Percentiles rank a stretch among this genome's conserved stretches.
phyloP scores from a whole-genome alignment of 2,797 vertebrate genomes.

The Rousettus madagascariensis region DNA sequence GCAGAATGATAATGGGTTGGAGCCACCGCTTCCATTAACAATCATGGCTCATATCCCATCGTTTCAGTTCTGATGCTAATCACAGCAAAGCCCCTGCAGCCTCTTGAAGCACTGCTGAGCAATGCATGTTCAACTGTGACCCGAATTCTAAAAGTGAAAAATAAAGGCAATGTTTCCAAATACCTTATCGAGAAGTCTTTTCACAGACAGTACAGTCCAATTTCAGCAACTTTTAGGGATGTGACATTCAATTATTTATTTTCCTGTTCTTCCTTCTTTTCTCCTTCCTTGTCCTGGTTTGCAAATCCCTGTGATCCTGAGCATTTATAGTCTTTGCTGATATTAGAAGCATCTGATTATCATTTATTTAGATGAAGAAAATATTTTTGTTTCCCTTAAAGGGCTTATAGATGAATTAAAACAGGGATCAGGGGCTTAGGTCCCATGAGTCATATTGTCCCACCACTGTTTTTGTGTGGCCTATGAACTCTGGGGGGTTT shows the following conservation, averaged over 20 bases:
- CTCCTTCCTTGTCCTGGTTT: not conserved
- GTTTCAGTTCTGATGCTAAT: slow-evolving; percentile 43
- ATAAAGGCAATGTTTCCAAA: slow-evolving; percentile 36
- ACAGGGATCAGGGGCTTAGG: not conserved
- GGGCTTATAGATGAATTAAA: not conserved
- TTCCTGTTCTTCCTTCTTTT: not conserved
- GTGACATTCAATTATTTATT: not conserved
- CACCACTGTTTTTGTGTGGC: not conserved
- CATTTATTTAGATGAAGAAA: not conserved
- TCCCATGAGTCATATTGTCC: not conserved
- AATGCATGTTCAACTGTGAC: slow-evolving; percentile 49
- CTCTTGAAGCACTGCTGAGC: slow-evolving; percentile 52
- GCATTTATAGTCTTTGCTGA: not conserved
- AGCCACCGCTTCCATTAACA: slow-evolving; percentile 9
- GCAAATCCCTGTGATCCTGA: not conserved
- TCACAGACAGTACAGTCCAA: not conserved
- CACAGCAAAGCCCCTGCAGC: not conserved
- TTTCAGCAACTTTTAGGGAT: not conserved
- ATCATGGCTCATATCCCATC: not conserved
- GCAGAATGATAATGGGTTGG: not conserved
- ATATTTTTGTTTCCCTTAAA: not conserved
- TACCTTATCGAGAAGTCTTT: slow-evolving; percentile 24
- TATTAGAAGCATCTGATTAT: not conserved
- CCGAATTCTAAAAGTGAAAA: slow-evolving; percentile 34
- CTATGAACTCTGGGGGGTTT: not conserved